A percentile compares a stretch with the other conserved stretches of the same genome.
Evolutionary conservation across 2,797 vertebrate genomes (phyloP).

Genomic region (Danio choprae): DNA sequence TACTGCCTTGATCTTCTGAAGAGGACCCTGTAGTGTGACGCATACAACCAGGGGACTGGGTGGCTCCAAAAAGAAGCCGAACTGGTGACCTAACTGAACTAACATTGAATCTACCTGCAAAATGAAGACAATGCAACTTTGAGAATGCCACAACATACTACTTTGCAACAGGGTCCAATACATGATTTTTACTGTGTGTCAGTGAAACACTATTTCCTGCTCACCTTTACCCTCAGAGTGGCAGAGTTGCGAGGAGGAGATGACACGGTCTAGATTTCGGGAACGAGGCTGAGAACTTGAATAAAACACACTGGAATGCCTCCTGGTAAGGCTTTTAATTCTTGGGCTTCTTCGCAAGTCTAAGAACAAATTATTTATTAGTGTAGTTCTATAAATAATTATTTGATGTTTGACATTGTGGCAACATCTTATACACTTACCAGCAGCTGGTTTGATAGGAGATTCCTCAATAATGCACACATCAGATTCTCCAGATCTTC

Average conservation of each 20-base stretch:
- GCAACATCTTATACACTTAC: conserved; percentile 70
- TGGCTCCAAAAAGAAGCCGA: conserved; percentile 90
- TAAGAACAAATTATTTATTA: conserved; percentile 47
- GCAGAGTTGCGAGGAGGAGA: conserved; percentile 72
- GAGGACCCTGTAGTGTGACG: conserved; percentile 59
- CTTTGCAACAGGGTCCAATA: not conserved
- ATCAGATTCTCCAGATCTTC: conserved; percentile 82
- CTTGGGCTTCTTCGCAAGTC: conserved; percentile 90
- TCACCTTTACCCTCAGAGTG: conserved; percentile 65
- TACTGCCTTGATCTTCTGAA: conserved; percentile 59
- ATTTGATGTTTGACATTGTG: not conserved
- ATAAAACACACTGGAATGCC: conserved; percentile 82
- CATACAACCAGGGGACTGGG: conserved; percentile 66
- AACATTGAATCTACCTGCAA: conserved; percentile 59
- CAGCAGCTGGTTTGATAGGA: conserved; percentile 84
- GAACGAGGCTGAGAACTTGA: conserved; percentile 80
- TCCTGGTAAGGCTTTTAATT: conserved; percentile 83
- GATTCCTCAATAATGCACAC: conserved; percentile 91
- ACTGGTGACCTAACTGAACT: conserved; percentile 82
- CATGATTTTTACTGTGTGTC: not conserved
- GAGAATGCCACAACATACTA: not conserved
- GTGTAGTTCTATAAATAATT: not conserved
- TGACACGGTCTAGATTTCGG: conserved; percentile 77
- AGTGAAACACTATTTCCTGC: conserved; percentile 35
- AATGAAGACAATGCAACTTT: conserved; percentile 2